Base-by-base conservation (phyloP, 92 coral and sea anemone genomes). In the Epizoanthus ramosus region DNA sequence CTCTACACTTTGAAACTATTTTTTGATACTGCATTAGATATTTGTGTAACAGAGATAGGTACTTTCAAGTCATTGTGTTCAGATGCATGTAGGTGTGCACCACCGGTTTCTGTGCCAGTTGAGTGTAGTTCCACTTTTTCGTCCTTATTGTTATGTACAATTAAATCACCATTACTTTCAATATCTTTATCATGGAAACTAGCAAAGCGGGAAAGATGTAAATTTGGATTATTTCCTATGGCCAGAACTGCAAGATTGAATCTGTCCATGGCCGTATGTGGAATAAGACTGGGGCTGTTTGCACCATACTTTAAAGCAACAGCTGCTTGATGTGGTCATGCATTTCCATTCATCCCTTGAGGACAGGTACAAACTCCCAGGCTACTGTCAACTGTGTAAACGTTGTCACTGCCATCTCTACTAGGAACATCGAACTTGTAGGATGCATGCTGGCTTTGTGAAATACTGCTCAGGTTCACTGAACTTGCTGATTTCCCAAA, bases 261-360 rank as follows among this genome's bases (percentile, higher is more conserved):
- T n/a, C n/a, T n/a, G n/a, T n/a, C 93, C 3, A 24, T 68, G 13
- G 89, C 86, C 63, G 60, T 81, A 59, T 80, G 73, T 25, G 92
- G 89, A 28, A 85, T 74, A 22, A 81, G 79, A 63, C 79, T 90
- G 25, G n/a, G n/a, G n/a, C n/a, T n/a, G n/a, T 80, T 75, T 63
- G 57, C 59, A 17, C 88, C 75, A 67, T 57, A 79, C 63, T 77
- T 86, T 22, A 75, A 54, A 21, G 69, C 83, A 43, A 77, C 87
- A n/a, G 87, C 90, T 63, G 85, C 87, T 76, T 86, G 90, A 59
- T 89, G 92, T 58, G 76, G 79, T 66, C 89, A 89, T 53, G 89
- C 85, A 41, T 75, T 85, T 63, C 86, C 89, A 80, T 85, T 80
- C 15, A 63, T 56, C 25, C 92, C 92, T 50, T 75, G 72, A 3